phyloP scores from a whole-genome alignment of 2,113 vertebrate genomes.

The Rhadina sibilatrix region DNA sequence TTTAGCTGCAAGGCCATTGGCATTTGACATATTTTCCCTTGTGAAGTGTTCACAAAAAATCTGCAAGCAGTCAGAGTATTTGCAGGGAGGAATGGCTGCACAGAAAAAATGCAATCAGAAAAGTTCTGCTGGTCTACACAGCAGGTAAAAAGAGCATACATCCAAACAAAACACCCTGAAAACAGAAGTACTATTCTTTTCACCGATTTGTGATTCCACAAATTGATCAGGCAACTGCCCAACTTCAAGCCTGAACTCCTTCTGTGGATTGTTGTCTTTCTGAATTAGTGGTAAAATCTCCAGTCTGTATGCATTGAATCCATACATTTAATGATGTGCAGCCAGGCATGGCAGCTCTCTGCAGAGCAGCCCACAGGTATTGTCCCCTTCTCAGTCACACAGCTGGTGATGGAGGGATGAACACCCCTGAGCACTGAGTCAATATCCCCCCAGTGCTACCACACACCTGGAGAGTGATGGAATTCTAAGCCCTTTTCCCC shows the following conservation, averaged over 20 bases:
- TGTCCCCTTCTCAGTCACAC: background rate
- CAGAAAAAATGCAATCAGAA: background rate
- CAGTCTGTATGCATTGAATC: background rate
- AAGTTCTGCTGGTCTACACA: background rate
- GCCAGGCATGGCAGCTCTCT: background rate
- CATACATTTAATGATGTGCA: background rate
- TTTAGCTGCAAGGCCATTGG: background rate
- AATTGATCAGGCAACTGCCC: background rate
- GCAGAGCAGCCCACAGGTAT: background rate
- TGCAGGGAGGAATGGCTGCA: background rate
- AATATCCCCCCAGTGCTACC: background rate
- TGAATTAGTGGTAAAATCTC: background rate
- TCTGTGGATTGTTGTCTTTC: background rate
- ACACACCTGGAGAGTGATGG: background rate
- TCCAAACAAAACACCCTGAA: background rate
- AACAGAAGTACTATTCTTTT: background rate
- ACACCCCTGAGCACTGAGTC: background rate
- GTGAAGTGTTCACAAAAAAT: background rate
- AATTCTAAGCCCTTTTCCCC: background rate
- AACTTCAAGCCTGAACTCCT: background rate
- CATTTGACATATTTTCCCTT: background rate
- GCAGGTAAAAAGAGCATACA: background rate
- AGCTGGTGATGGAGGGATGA: background rate
- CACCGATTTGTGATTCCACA: background rate
- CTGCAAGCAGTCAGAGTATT: background rate